Conservation (phyloP, 2,797 vertebrate species). For the Paramormyrops hopkinsi region DNA sequence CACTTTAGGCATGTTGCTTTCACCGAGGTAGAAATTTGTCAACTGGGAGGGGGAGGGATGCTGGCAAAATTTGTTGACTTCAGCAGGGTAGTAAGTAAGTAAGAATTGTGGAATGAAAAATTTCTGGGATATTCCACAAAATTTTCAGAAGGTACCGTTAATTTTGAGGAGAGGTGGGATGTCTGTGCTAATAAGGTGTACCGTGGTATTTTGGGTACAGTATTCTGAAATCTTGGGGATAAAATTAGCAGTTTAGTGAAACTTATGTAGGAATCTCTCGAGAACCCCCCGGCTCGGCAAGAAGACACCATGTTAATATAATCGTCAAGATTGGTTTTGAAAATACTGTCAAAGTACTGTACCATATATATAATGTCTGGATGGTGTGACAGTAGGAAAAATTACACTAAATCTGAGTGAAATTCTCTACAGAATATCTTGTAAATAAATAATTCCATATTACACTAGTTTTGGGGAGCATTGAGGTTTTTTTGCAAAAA, state of each 20-base stretch:
- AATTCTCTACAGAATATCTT: not conserved
- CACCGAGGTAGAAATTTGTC: not conserved
- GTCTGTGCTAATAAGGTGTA: not conserved
- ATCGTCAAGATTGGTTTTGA: not conserved
- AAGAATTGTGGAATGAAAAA: not conserved
- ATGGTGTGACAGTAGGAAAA: not conserved
- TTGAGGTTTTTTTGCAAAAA: not conserved
- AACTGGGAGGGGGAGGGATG: not conserved
- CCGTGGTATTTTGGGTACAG: not conserved
- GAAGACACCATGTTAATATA: not conserved
- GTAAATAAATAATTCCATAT: not conserved
- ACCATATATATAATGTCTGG: not conserved
- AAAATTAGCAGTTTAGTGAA: not conserved
- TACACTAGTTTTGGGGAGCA: not conserved
- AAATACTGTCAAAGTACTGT: not conserved
- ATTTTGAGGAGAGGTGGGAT: not conserved
- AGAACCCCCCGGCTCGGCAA: not conserved
- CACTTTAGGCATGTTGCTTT: not conserved
- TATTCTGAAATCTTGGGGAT: not conserved
- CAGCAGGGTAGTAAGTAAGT: not conserved
- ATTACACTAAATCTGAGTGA: not conserved
- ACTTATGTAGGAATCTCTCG: not conserved
- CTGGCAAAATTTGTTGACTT: not conserved
- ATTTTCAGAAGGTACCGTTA: not conserved
- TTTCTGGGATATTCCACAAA: not conserved